Conservation (phyloP, 2,797 vertebrate species). For the Fistularia commersonii region DNA sequence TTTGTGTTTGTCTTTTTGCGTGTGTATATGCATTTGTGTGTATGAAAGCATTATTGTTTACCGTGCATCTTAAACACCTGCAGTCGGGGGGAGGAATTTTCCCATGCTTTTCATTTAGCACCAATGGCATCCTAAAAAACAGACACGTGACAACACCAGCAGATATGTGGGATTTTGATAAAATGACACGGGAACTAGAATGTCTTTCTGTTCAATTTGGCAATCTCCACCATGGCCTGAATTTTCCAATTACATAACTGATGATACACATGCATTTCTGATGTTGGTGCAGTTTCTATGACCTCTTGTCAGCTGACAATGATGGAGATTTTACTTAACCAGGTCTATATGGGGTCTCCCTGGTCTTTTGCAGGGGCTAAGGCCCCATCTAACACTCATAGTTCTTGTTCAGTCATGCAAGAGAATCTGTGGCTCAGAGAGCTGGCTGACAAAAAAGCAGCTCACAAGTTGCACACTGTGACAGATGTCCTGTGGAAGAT, state of each 20-base stretch:
- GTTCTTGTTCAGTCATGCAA: constrained; percentile 70
- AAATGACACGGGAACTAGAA: no score
- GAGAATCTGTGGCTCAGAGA: constrained; percentile 64
- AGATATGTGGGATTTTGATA: no score
- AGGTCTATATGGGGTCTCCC: constrained; percentile 40
- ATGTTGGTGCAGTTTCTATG: constrained; percentile 3
- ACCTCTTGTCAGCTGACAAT: constrained; percentile 5
- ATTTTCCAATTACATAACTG: no score
- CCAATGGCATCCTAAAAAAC: no score
- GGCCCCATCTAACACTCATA: constrained; percentile 49
- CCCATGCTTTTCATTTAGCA: constrained; percentile 23
- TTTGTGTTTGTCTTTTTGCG: constrained; percentile 51
- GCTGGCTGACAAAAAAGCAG: constrained; percentile 59
- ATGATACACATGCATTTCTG: not conserved
- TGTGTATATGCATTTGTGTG: constrained; percentile 22
- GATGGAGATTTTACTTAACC: constrained; percentile 19
- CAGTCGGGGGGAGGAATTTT: constrained; percentile 43
- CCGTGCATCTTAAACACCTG: constrained; percentile 66
- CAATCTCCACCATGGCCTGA: no score
- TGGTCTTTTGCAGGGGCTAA: constrained; percentile 31
- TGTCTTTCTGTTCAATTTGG: no score
- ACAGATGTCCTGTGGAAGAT: constrained; percentile 74
- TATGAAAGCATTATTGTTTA: constrained; percentile 58
- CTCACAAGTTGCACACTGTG: constrained; percentile 63
- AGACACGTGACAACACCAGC: no score